Evolutionary conservation across 1,140 invertebrate genomes (phyloP), one percentile per base, ranked within the genome.

Genomic region (Euwallacea similis): DNA sequence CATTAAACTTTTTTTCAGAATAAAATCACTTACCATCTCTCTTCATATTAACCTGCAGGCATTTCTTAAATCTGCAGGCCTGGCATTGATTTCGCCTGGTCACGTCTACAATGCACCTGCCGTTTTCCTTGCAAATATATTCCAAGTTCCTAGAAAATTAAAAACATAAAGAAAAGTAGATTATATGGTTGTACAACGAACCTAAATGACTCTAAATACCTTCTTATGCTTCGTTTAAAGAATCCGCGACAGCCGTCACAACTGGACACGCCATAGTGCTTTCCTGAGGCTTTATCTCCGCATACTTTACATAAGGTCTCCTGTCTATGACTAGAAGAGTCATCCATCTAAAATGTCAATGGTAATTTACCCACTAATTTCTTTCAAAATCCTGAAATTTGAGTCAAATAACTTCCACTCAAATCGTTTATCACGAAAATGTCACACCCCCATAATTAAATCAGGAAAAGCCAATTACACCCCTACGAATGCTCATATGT

Each of bases 31-130:
- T 86, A 97, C 95, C 95, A 82, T 98, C 95, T 84, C 90, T 89
- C 83, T 96, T 96, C 95, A 98, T 98, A 79, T 96, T 95, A 66
- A 96, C 94, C 76, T 91, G 86, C 7, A 98, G 85, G 83, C 95
- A 98, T 81, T 97, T 97, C 59, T 89, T 89, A 81, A 97, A 97
- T 44, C 96, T 87, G 78, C 96, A 98, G 0, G 95, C 93, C 82
- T 98, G 96, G 79, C 96, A 98, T 82, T 98, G 96, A 84, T 98
- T 98, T 33, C 96, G 82, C 55, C 95, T 84, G 0, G 92, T 94
- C 0, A 97, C 94, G 78, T 98, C 95, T 2, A 98, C 95, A 0
- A 96, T 85, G 79, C 96, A 98, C 7, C 87, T 86, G 0, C 92
- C 92, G 69, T 88, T 91, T 81, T 97, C 95, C 79, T 98, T 98